Base-by-base conservation (phyloP, 2,113 vertebrate species). In the Barbus barbus region DNA sequence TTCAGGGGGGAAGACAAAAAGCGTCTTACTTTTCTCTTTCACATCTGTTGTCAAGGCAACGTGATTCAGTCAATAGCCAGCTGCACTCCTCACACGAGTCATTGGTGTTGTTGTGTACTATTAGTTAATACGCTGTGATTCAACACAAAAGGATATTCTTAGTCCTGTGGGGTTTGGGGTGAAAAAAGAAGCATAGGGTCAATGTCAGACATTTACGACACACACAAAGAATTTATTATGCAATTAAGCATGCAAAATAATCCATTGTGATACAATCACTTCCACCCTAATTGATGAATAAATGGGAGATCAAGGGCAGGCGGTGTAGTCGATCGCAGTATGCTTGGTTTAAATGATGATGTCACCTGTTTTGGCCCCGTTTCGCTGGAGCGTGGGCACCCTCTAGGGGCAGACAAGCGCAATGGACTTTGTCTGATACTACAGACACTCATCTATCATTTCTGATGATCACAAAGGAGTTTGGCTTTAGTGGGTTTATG, bases 11-110 rank as follows among this genome's bases (percentile, higher is more conserved):
- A 11, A 69, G 44, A 31, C 24, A 53, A 51, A 51, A 69, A 26
- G 2, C 26, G 24, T 31, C 44, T 18, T 48, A 67, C 78, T 81
- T 69, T 56, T 82, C 44, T 82, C 58, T 73, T 44, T 44, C 53
- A 28, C 31, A 91, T 94, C 93, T 92, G 94, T 95, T 94, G 94
- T 93, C 94, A 95, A 93, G 92, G 93, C 91, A 93, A 94, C 94
- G 83, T 7, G 91, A 89, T 89, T 87, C 81, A 90, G 92, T 92
- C 93, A 92, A 91, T 91, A 88, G 85, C 89, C 91, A 89, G 91
- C 89, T 83, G 48, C 61, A 69, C 56, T 73, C 38, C 26, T 85
- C 36, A 31, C 74, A 75, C 77, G 75, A 84, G 76, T 60, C 78
- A 63, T 79, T 51, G 9, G 46, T 77, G 79, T 81, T 81, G 79